A percentile compares a stretch with the other conserved stretches of the same genome.
Evolutionary conservation across 2,888 invertebrate species (phyloP).

Genomic region (Lepidonotus clava): DNA sequence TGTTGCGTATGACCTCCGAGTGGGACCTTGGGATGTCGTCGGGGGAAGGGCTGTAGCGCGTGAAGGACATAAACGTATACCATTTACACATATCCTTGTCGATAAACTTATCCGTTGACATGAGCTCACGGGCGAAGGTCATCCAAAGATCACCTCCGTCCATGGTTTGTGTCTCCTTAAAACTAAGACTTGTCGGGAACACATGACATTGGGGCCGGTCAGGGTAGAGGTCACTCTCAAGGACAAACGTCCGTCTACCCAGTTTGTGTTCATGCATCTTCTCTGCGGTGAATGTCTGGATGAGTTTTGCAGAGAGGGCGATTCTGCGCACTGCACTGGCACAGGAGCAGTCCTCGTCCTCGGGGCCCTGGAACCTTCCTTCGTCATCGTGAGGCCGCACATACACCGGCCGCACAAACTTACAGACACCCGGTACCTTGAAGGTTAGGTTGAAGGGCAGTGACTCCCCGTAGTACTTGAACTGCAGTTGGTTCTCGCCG

Average conservation of each 20-base stretch:
- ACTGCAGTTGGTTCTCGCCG: slow-evolving; percentile 85
- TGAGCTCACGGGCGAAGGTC: slow-evolving; percentile 90
- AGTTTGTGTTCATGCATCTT: slow-evolving; percentile 90
- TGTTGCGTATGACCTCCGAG: slow-evolving; percentile 78
- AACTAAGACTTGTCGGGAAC: slow-evolving; percentile 87
- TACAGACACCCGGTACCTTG: slow-evolving; percentile 66
- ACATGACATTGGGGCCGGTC: slow-evolving; percentile 85
- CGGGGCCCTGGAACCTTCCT: slow-evolving; percentile 88
- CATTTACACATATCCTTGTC: slow-evolving; percentile 87
- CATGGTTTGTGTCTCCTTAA: slow-evolving; percentile 87
- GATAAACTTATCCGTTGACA: slow-evolving; percentile 82
- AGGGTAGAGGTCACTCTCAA: slow-evolving; percentile 85
- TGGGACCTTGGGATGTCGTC: slow-evolving; percentile 83
- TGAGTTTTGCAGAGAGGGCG: slow-evolving; percentile 87
- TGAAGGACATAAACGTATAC: slow-evolving; percentile 93
- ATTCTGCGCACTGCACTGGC: slow-evolving; percentile 89
- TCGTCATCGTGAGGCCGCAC: slow-evolving; percentile 90
- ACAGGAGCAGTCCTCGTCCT: slow-evolving; percentile 84
- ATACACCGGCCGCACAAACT: slow-evolving; percentile 88
- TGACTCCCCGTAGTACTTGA: slow-evolving; percentile 81
- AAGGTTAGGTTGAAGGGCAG: slow-evolving; percentile 70
- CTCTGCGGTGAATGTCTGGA: slow-evolving; percentile 93
- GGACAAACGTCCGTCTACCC: slow-evolving; percentile 89
- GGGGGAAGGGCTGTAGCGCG: slow-evolving; percentile 81
- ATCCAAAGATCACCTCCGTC: slow-evolving; percentile 91